phyloP scores from a whole-genome alignment of 2,888 invertebrate species.

The Myopa testacea region DNA sequence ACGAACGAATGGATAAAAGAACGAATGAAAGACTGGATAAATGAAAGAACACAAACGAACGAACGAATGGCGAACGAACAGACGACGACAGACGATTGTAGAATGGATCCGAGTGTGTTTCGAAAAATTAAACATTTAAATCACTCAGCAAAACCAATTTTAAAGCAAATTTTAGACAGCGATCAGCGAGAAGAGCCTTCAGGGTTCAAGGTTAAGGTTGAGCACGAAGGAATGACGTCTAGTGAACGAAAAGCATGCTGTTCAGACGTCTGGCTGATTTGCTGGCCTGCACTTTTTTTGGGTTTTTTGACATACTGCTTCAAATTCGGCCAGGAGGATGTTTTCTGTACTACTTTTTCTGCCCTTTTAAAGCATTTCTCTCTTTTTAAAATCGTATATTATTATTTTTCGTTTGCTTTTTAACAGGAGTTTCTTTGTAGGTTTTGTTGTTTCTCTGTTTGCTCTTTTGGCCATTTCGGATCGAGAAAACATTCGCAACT shows the following conservation, averaged over 20 bases:
- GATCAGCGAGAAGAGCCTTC: neutral
- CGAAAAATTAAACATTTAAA: constrained; percentile 8
- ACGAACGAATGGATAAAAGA: too few relatives aligned
- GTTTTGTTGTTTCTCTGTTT: neutral
- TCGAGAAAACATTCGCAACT: neutral
- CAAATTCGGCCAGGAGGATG: neutral
- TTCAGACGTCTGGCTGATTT: too few relatives aligned
- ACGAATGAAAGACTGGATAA: too few relatives aligned
- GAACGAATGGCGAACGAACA: too few relatives aligned
- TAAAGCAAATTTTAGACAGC: neutral
- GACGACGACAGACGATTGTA: too few relatives aligned
- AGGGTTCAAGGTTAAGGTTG: constrained; percentile 16
- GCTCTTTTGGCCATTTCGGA: neutral
- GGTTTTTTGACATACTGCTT: neutral
- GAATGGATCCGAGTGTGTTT: neutral
- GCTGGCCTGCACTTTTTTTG: neutral
- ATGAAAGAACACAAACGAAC: too few relatives aligned
- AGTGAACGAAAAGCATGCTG: neutral
- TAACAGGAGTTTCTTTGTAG: neutral
- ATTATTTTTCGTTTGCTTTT: neutral
- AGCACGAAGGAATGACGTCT: constrained; percentile 3
- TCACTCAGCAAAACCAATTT: neutral
- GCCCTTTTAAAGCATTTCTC: too few relatives aligned
- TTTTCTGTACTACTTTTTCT: too few relatives aligned
- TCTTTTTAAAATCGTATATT: neutral